Conservation (phyloP, 2,797 vertebrate species). For the Clarias fuscus region DNA sequence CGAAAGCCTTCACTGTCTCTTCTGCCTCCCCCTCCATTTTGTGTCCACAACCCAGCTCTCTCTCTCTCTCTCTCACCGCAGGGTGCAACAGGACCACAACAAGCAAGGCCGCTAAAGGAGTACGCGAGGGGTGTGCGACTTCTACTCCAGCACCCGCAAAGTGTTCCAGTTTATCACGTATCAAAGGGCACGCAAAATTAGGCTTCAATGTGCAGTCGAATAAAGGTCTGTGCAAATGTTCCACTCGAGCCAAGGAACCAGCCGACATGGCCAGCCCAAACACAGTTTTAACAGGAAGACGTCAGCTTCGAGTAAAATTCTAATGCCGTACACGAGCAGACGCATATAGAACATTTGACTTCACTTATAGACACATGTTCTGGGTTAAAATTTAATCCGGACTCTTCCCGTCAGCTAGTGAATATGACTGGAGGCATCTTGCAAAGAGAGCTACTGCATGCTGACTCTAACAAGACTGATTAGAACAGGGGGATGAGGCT, state of each 20-base stretch:
- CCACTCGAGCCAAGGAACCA: slow-evolving; percentile 35
- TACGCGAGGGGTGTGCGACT: not conserved
- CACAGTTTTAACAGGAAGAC: slow-evolving; percentile 5
- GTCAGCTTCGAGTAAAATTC: not conserved
- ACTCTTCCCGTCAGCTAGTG: slow-evolving; percentile 48
- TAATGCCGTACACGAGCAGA: slow-evolving; percentile 23
- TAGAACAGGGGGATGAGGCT: slow-evolving; percentile 37
- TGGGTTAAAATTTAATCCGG: slow-evolving; percentile 32
- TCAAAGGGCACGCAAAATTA: slow-evolving; percentile 64
- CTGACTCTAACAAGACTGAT: slow-evolving; percentile 59
- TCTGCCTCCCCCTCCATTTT: slow-evolving; percentile 12
- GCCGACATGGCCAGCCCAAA: slow-evolving; percentile 11
- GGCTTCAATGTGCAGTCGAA: slow-evolving; percentile 58
- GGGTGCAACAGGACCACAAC: slow-evolving; percentile 25
- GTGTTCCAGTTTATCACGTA: slow-evolving; percentile 53
- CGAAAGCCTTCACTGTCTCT: slow-evolving; percentile 14
- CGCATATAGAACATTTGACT: slow-evolving; percentile 36
- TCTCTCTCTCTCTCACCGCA: slow-evolving; percentile 13
- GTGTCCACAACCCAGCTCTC: slow-evolving; percentile 21
- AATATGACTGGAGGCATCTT: slow-evolving; percentile 49
- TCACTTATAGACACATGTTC: slow-evolving; percentile 52
- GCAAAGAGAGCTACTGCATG: slow-evolving; percentile 52
- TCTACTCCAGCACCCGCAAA: slow-evolving; percentile 40
- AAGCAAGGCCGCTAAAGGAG: slow-evolving; percentile 12
- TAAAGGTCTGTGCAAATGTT: slow-evolving; percentile 47